These are phyloP conservation scores for Varecia variegata DNA, from an alignment of 2,797 vertebrate species.

Conservation along the genomic window DNA sequence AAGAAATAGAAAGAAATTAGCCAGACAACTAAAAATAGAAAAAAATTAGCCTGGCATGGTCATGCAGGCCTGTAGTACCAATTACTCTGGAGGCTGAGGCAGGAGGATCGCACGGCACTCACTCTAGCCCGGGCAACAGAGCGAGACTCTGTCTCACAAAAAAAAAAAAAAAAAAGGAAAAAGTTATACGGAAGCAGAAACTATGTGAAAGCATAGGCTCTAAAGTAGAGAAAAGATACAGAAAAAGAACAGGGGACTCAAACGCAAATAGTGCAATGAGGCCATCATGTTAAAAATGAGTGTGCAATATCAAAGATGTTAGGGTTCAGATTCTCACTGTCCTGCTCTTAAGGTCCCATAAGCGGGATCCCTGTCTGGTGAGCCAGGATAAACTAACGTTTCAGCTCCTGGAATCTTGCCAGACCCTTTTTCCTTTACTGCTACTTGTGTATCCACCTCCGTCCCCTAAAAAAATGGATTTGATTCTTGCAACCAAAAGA, in stretches of 20 bases:
- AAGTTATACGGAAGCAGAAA: not conserved
- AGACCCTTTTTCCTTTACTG: not conserved
- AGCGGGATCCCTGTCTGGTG: not conserved
- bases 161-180: too few species aligned
- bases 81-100: too few species aligned
- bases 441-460: too few species aligned
- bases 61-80: too few species aligned
- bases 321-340: not conserved
- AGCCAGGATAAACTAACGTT: not conserved
- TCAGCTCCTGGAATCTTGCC: not conserved
- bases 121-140: too few species aligned
- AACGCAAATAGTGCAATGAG: not conserved
- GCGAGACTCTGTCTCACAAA: too few species aligned
- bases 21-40: too few species aligned
- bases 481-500: not conserved
- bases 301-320: not conserved
- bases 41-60: too few species aligned
- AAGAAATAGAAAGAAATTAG: too few species aligned
- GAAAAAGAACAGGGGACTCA: not conserved
- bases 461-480: not conserved
- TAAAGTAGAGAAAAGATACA: not conserved
- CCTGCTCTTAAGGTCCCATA: not conserved
- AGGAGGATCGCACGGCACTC: too few species aligned
- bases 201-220: not conserved
- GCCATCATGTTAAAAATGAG: not conserved